phyloP scores from a whole-genome alignment of 2,797 vertebrate species.

The Simalia tracyae region DNA sequence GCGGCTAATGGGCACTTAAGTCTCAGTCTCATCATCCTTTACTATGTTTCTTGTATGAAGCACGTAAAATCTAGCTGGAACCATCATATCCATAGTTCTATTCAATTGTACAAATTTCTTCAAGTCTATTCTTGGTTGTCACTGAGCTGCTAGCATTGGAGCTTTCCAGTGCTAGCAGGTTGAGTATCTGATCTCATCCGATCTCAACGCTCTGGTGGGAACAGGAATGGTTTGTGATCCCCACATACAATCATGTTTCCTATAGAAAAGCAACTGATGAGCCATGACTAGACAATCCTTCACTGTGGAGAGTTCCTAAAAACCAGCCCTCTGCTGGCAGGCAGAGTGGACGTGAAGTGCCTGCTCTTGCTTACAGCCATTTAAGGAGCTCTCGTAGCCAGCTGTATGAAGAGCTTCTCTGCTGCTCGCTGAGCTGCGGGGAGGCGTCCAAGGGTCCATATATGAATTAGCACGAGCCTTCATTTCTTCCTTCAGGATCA shows the following conservation, averaged over 20 bases:
- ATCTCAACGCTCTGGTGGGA: not conserved
- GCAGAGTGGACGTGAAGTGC: accelerated
- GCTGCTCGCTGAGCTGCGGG: conserved; percentile 89
- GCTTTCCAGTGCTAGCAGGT: not conserved
- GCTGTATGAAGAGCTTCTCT: conserved; percentile 86
- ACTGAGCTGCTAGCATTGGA: not conserved
- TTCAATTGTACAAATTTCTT: not conserved
- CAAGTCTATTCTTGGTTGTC: not conserved
- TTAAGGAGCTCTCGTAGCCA: conserved; percentile 87
- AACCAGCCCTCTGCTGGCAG: not conserved
- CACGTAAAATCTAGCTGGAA: not conserved
- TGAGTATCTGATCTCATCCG: not conserved
- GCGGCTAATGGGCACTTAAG: not conserved
- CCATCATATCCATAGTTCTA: not conserved
- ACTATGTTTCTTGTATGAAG: not conserved
- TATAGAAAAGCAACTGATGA: not conserved
- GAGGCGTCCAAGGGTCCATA: conserved; percentile 88
- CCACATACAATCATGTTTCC: not conserved
- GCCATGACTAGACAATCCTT: not conserved
- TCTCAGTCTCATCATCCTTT: not conserved
- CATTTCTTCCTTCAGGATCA: conserved; percentile 99
- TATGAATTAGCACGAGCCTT: conserved; percentile 91
- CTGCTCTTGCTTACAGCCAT: conserved; percentile 85
- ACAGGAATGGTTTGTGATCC: not conserved
- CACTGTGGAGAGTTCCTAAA: not conserved